phyloP scores from a whole-genome alignment of 2,797 vertebrate genomes.

The Sphenodon punctatus region DNA sequence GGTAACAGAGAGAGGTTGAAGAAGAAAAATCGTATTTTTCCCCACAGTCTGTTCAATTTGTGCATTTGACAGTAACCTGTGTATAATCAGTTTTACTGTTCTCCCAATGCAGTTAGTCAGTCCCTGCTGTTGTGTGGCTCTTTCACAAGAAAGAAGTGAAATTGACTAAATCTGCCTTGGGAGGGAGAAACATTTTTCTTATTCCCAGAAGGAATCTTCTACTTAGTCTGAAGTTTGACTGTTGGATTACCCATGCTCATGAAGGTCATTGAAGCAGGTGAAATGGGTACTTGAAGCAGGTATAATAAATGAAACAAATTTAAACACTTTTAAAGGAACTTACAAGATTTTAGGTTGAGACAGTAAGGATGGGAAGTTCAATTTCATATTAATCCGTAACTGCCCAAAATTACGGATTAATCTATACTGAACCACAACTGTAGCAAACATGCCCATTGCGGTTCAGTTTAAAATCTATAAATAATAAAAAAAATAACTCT shows the following conservation, averaged over 20 bases:
- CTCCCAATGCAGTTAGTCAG: neutral
- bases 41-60: neutral
- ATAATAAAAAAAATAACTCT: too few species aligned
- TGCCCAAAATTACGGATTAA: too few species aligned
- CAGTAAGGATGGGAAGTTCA: too few species aligned
- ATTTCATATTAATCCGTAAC: too few species aligned
- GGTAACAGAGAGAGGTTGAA: neutral
- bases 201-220: neutral
- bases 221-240: neutral
- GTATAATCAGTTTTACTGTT: neutral
- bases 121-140: neutral
- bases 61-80: neutral
- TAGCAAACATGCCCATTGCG: too few species aligned
- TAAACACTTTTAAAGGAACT: neutral
- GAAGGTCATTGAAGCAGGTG: neutral
- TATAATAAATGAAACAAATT: neutral
- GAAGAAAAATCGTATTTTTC: neutral
- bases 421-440: too few species aligned
- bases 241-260: neutral
- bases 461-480: too few species aligned
- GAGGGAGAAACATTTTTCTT: neutral
- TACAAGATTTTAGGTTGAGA: constrained; percentile 2
- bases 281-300: neutral
- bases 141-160: neutral
- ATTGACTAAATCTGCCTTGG: neutral